Evolutionary conservation across 2,113 vertebrate genomes (phyloP).

Genomic region (Circaetus cinerascens): DNA sequence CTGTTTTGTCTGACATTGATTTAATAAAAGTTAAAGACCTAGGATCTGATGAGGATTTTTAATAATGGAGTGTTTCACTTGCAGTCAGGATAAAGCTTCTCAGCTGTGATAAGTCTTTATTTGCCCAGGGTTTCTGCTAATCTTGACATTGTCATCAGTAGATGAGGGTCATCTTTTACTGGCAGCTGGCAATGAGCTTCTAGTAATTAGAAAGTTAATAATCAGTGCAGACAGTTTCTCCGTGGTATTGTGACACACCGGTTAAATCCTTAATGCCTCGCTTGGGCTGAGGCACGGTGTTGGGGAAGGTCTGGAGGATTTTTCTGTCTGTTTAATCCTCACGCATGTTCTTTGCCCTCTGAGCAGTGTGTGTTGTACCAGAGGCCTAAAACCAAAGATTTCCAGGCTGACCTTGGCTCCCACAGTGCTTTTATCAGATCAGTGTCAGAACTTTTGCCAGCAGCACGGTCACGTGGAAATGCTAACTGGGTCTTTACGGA

Average conservation of each 20-base stretch:
- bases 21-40: conserved; percentile 73
- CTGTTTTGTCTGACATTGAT: conserved; percentile 75
- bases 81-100: neutral
- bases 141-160: neutral
- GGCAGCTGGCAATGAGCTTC: neutral
- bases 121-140: neutral
- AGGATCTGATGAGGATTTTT: neutral
- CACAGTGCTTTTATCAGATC: conserved; percentile 73
- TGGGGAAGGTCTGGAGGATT: neutral
- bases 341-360: accelerated
- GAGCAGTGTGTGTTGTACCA: neutral
- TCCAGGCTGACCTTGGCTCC: conserved; percentile 12
- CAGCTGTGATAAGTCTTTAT: neutral
- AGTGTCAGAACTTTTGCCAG: conserved; percentile 64
- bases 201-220: neutral
- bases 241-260: neutral
- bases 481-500: neutral
- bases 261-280: neutral
- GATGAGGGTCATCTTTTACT: neutral
- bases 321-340: neutral
- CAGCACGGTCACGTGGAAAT: neutral
- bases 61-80: neutral
- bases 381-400: neutral
- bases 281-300: neutral
- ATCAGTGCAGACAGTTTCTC: neutral